Conservation (phyloP, 2,797 vertebrate species). For the Tadarida brasiliensis region DNA sequence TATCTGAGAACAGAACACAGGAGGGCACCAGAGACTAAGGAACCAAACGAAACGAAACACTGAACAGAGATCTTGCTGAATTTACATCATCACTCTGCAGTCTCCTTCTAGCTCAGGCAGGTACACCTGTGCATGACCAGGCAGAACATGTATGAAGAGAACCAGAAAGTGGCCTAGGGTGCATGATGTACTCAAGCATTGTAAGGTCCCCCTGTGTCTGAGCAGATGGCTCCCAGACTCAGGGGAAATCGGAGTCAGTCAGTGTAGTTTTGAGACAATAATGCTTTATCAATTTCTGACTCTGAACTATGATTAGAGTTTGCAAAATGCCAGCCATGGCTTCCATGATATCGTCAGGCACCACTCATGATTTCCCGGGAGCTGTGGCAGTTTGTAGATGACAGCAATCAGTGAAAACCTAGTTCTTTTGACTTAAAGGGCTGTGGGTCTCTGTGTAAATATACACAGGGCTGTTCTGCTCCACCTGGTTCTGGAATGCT, state of each 20-base stretch:
- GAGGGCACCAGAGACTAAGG: slow-evolving; percentile 80
- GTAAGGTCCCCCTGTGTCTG: neutral
- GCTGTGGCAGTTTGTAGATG: neutral
- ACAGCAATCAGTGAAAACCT: neutral
- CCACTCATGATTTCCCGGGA: neutral
- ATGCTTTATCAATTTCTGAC: neutral
- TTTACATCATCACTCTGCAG: neutral
- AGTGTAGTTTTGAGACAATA: neutral
- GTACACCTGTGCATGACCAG: fast-evolving
- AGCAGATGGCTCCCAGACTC: neutral
- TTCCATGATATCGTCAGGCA: neutral
- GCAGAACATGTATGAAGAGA: neutral
- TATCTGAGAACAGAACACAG: slow-evolving; percentile 65
- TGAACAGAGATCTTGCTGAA: neutral
- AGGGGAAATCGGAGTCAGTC: neutral
- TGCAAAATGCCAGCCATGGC: neutral
- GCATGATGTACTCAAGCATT: neutral
- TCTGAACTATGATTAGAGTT: neutral
- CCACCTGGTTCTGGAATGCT: neutral
- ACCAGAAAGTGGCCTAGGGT: neutral
- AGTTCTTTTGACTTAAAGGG: neutral
- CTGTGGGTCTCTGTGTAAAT: neutral
- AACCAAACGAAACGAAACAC: neutral
- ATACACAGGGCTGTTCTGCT: neutral
- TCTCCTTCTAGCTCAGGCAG: neutral